Evolutionary conservation across 2,888 invertebrate species (phyloP).

Genomic region (Rhagophthalmus giganteus): DNA sequence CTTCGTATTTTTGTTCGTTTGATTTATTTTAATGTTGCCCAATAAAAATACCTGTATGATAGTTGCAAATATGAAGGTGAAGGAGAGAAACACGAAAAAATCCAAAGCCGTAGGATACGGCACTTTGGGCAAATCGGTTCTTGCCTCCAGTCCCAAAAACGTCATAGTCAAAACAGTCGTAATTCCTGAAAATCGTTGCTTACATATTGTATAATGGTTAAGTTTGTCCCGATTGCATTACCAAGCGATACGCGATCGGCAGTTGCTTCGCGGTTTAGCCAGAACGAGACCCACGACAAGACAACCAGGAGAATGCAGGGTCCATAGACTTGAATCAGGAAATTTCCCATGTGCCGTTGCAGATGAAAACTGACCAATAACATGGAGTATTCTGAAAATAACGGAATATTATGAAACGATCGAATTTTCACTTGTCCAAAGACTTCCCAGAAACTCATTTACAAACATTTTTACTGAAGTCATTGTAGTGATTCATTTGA

Average conservation of each 20-base stretch:
- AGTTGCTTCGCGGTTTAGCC: conserved; percentile 83
- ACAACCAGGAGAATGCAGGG: conserved; percentile 82
- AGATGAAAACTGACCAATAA: conserved; percentile 75
- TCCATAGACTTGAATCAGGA: conserved; percentile 83
- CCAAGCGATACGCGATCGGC: conserved; percentile 80
- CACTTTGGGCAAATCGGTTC: conserved; percentile 81
- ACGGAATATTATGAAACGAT: too few species aligned
- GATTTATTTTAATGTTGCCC: too few species aligned
- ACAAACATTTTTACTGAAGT: too few species aligned
- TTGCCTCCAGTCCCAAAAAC: conserved; percentile 76
- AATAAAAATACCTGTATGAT: conserved; percentile 76
- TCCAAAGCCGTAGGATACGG: conserved; percentile 86
- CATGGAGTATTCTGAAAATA: conserved; percentile 67
- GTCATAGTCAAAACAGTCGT: conserved; percentile 86
- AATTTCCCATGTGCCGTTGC: conserved; percentile 83
- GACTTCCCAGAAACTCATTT: too few species aligned
- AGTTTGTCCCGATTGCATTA: conserved; percentile 42
- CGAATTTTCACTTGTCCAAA: too few species aligned
- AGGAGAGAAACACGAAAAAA: conserved; percentile 80
- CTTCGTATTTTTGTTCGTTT: too few species aligned
- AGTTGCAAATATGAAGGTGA: conserved; percentile 78
- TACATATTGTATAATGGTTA: background rate
- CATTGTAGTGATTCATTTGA: too few species aligned
- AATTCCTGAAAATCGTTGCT: conserved; percentile 62
- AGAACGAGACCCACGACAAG: conserved; percentile 86